Base-by-base conservation (phyloP, 2,888 invertebrate species). In the Lagria hirta region DNA sequence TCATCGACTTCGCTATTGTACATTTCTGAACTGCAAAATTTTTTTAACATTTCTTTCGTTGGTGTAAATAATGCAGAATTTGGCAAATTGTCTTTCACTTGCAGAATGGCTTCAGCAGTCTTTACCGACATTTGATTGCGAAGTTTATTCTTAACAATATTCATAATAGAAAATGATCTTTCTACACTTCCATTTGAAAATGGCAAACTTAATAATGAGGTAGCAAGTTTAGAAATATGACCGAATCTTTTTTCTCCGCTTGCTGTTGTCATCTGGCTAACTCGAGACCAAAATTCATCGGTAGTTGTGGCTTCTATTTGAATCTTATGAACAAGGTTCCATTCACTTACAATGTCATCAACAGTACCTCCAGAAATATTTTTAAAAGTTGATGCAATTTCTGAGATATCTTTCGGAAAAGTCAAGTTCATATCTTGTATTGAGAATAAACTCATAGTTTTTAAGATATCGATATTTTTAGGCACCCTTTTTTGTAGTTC, bases 171-270 rank as follows among this genome's bases (percentile, higher is more conserved):
- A 23, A 47, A 47, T 3, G 10, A 2, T 21, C 43, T 18, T 24
- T 47, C 47, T 10, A 44, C 47, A 5, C n/a, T 24, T 6, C 36
- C 47, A 44, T 47, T 47, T 22, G 43, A 47, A 15, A 24, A 24
- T 3, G 47, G 47, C 6, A 47, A 30, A 14, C 35, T 30, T 3
- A 47, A 21, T 14, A 44, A 6, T 11, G 10, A 12, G 5, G 43
- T 36, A 6, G 36, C 47, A 44, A 44, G 43, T n/a, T 30, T 8
- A 3, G 32, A 8, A 28, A 43, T 2, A 7, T 43, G 29, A n/a
- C 38, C 2, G 30, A 37, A 43, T 17, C 36, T n/a, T 12, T 14
- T n/a, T 20, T 43, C 15, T 8, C 30, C 24, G 6, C 2, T 24
- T 10, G 44, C 44, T 40, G 38, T 44, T 44, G 37, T 43, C 7